A percentile compares a stretch with the other conserved stretches of the same genome.
These are phyloP conservation scores for Drosophila anceps DNA, from an alignment of 2,888 invertebrate genomes.

Conservation along the genomic window DNA sequence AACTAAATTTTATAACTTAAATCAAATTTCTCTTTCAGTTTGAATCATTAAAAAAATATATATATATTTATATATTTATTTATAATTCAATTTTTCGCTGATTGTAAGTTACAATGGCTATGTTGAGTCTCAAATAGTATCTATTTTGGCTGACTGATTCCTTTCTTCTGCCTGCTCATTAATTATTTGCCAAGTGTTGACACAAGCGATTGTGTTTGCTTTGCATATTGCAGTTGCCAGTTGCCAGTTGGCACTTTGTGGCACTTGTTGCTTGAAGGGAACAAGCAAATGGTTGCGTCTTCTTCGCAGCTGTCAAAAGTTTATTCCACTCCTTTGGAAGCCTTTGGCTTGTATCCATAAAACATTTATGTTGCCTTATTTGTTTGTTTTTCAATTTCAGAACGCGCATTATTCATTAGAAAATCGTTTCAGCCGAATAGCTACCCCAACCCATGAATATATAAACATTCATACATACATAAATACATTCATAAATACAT, in stretches of 20 bases:
- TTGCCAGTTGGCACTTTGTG: constrained; percentile 22
- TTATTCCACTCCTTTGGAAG: constrained; percentile 3
- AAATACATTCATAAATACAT: no score
- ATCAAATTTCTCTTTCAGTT: neutral
- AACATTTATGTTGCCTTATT: constrained; percentile 54
- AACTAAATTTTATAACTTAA: no score
- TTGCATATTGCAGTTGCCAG: constrained; percentile 62
- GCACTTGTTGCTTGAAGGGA: constrained; percentile 51
- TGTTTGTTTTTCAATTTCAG: constrained; percentile 80
- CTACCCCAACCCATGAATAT: neutral
- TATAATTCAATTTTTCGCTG: neutral
- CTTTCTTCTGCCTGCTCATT: constrained; percentile 37
- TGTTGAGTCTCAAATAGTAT: neutral
- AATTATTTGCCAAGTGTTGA: constrained; percentile 73
- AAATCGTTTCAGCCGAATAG: constrained; percentile 14
- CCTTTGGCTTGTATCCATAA: constrained; percentile 14
- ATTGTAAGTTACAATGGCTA: neutral
- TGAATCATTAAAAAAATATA: neutral
- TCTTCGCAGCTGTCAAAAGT: constrained; percentile 20
- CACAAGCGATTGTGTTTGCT: constrained; percentile 51
- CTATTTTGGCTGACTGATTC: constrained; percentile 17
- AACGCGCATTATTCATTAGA: constrained; percentile 71
- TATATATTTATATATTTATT: no score
- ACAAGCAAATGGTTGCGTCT: neutral
- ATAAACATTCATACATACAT: no score